Base-by-base conservation (phyloP, 2,797 vertebrate species). In the Ambastaia sidthimunki region DNA sequence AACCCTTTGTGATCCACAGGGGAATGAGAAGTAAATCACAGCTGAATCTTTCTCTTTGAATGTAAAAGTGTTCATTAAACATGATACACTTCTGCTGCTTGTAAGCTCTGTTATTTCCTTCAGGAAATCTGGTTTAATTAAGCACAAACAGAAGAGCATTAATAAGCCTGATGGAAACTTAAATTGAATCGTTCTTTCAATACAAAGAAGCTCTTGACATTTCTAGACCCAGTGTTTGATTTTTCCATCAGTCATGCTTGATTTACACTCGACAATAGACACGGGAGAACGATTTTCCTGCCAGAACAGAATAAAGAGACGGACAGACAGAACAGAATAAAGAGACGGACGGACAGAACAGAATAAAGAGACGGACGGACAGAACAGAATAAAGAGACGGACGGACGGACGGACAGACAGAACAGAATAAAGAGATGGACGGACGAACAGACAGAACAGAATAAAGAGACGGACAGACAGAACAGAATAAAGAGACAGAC, bases 111-210 rank as follows among this genome's bases (percentile, higher is more conserved):
- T 37, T 44, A 16, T 47, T 68, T 76, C 28, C 65, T 16, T 44
- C 6, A n/a, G 75, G 69, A 70, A 31, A 62, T 78, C 13, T 5
- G 55, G 41, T 50, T 52, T 63, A 6, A 62, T 78, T 78, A 62
- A 62, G 57, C 23, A 57, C 12, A 62, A 62, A 21, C 25, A 37
- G 44, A 50, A 62, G 10, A 23, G 21, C 21, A 31, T 19, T 59
- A 48, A 41, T 1, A 7, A 52, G 74, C 13, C 19, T 74, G 79
- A 80, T 76, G 78, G 66, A 18, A 69, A 66, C 69, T 78, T 76
- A 79, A 85, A 76, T 78, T 84, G 84, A 76, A 81, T 86, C 72
- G 74, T 86, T 81, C 78, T 83, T 89, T 85, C 87, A 88, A 88
- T 90, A 80, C 48, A 81, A 71, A 87, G 80, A 80, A 87, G 78